Conservation (phyloP, 2,797 vertebrate species). For the Hyperoplus immaculatus region DNA sequence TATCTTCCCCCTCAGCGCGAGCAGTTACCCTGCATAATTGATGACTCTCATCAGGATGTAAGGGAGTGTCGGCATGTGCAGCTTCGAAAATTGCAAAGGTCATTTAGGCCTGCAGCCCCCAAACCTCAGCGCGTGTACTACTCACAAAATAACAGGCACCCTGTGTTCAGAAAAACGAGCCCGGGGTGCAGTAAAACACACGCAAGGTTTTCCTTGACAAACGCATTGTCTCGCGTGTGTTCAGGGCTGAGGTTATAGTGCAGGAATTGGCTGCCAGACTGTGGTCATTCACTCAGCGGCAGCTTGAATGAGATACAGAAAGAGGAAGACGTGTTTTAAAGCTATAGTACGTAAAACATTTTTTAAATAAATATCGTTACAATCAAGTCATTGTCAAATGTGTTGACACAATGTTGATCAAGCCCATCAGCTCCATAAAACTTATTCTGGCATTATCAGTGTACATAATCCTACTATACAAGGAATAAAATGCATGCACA, state of each 20-base stretch:
- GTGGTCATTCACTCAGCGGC: constrained; percentile 17
- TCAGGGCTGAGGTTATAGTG: constrained; percentile 37
- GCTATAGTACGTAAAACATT: too few relatives aligned
- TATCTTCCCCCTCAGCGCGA: constrained; percentile 87
- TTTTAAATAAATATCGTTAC: too few relatives aligned
- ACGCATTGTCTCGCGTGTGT: constrained; percentile 31
- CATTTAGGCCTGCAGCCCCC: constrained; percentile 65
- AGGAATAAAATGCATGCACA: too few relatives aligned
- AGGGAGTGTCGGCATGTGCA: constrained; percentile 85
- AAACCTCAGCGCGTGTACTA: constrained; percentile 18
- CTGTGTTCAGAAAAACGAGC: constrained; percentile 14
- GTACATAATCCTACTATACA: too few relatives aligned
- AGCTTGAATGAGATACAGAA: constrained; percentile 1
- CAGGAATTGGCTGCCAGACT: constrained; percentile 33
- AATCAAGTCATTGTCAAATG: too few relatives aligned
- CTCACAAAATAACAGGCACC: constrained; percentile 2
- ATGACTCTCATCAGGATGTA: constrained; percentile 88
- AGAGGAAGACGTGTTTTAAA: neutral
- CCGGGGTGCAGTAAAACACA: constrained; percentile 28
- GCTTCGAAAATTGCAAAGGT: constrained; percentile 72
- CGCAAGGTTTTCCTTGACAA: constrained; percentile 34
- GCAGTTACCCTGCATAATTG: constrained; percentile 91
- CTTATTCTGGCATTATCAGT: neutral
- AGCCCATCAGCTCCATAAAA: too few relatives aligned
- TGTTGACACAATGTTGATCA: too few relatives aligned